Base-by-base conservation (phyloP, 2,113 vertebrate genomes). In the Mormoops blainvillei region DNA sequence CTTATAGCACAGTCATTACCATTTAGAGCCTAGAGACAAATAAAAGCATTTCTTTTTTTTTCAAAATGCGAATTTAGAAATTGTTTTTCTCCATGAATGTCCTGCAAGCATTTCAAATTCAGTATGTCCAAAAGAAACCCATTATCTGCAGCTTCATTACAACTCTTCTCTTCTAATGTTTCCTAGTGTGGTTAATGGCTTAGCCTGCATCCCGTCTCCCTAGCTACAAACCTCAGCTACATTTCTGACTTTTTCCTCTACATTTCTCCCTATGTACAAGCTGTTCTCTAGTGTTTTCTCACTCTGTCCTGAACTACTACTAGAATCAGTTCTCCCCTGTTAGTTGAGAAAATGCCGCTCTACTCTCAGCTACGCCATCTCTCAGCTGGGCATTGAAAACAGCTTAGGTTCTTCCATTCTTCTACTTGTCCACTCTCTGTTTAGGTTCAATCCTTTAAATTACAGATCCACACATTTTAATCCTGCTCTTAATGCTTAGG, bases 41-140 rank as follows among this genome's bases (percentile, higher is more conserved):
- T 67, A 81, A 94, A 80, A 91, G 3, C 86, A 83, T 63, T 61
- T 63, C 10, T 38, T 36, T 41, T 31, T 63, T 73, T 74, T 3
- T 11, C 41, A 78, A 54, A 87, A 43, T n/a, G 83, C 68, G 61
- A 93, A n/a, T 93, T 90, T 86, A 92, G 65, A 87, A 91, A 96
- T 61, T 68, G 26, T 45, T 91, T 86, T 82, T 92, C 13, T 61
- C 26, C 52, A 78, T 22, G 73, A 73, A 74, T 91, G 43, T 45
- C 83, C 89, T 68, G n/a, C 33, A 81, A 82, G 77, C 74, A 36
- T 41, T 43, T 65, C 65, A 78, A 65, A 82, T 18, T 80, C 67
- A 86, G 0, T 28, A 31, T 48, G 16, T 24, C 20, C 24, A 11
- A 33, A 38, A 67, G 70, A 87, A 81, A 56, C 16, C 61, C 56